phyloP scores from a whole-genome alignment of 2,113 vertebrate species.

The Rostratula benghalensis region DNA sequence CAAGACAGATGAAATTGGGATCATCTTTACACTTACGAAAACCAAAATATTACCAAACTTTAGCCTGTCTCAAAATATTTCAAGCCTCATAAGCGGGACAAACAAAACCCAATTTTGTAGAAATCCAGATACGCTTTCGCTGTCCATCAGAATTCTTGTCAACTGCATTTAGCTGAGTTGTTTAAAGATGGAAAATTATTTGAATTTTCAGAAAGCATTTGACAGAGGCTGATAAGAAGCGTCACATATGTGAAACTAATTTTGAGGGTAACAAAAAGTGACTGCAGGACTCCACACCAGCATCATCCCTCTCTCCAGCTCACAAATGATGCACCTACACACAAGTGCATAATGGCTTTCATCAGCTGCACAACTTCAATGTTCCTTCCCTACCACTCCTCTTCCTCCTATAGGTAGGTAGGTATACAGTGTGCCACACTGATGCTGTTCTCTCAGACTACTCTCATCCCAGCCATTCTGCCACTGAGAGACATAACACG shows the following conservation, averaged over 20 bases:
- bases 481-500: background rate
- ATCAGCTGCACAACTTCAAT: background rate
- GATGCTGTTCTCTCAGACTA: background rate
- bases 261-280: background rate
- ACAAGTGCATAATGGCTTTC: background rate
- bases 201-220: background rate
- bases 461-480: background rate
- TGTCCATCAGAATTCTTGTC: background rate
- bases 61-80: background rate
- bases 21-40: background rate
- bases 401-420: background rate
- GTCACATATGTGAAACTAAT: background rate
- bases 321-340: background rate
- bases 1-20: background rate
- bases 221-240: background rate
- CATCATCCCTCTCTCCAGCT: background rate
- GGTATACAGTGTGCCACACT: fast-evolving
- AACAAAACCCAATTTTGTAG: background rate
- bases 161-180: background rate
- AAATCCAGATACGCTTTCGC: background rate
- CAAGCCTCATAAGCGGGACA: background rate
- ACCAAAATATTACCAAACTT: background rate
- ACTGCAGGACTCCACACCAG: background rate
- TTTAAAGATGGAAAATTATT: background rate
- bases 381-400: background rate